A percentile compares a stretch with the other conserved stretches of the same genome.
Evolutionary conservation across 1,140 invertebrate species (phyloP).

Genomic region (Macrocentrus cingulum): DNA sequence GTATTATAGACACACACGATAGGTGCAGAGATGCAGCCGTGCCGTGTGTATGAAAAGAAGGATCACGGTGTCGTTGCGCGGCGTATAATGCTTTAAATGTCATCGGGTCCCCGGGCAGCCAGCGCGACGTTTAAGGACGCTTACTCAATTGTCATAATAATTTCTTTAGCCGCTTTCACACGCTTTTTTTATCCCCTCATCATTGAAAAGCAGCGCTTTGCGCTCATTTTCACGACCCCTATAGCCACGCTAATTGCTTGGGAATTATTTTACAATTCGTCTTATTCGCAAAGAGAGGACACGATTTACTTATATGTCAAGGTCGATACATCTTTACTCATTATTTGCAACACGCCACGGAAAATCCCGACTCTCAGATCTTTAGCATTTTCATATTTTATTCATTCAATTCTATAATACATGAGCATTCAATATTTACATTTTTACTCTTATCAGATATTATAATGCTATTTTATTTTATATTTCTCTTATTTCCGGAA

Average conservation of each 20-base stretch:
- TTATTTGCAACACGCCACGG: too few relatives aligned
- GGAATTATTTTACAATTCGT: not conserved
- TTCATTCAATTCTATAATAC: too few relatives aligned
- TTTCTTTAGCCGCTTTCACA: slow-evolving; percentile 26
- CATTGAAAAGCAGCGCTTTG: not conserved
- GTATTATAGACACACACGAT: not conserved
- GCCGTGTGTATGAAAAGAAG: slow-evolving; percentile 1
- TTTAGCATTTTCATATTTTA: slow-evolving; percentile 12
- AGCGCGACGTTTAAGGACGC: slow-evolving; percentile 22
- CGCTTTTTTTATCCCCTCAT: not conserved
- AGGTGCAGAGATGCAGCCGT: not conserved
- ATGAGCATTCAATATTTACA: too few relatives aligned
- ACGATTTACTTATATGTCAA: slow-evolving; percentile 30
- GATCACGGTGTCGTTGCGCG: slow-evolving; percentile 27
- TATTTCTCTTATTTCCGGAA: too few relatives aligned
- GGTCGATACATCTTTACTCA: slow-evolving; percentile 25
- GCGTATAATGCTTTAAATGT: slow-evolving; percentile 29
- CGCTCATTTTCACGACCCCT: too few relatives aligned
- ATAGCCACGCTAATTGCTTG: too few relatives aligned
- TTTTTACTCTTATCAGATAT: too few relatives aligned
- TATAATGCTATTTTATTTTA: too few relatives aligned
- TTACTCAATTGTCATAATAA: slow-evolving; percentile 33
- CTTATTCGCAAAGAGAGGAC: too few relatives aligned
- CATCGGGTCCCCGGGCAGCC: slow-evolving; percentile 27
- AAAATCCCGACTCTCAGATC: not conserved